phyloP scores from a whole-genome alignment of 2,888 invertebrate species.

The Amphiduros pacificus region DNA sequence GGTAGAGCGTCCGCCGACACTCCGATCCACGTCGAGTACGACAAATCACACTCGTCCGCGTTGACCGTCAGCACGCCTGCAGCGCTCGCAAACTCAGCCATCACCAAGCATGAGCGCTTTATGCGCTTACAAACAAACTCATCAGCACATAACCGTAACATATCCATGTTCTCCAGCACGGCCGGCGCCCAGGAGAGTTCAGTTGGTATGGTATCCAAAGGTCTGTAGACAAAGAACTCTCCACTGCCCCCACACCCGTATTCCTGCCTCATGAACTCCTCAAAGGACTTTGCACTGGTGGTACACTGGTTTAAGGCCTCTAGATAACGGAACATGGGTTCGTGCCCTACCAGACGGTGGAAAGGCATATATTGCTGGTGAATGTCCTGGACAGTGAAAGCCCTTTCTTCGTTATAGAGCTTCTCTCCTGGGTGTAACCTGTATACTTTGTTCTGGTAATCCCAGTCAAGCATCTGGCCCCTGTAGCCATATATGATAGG shows the following conservation, averaged over 20 bases:
- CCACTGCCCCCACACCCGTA: background rate
- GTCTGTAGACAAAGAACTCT: constrained; percentile 9
- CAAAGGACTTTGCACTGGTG: background rate
- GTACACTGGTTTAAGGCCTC: background rate
- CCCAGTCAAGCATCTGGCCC: constrained; percentile 24
- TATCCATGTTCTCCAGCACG: constrained; percentile 16
- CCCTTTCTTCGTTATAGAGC: constrained; percentile 18
- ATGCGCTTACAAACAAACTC: constrained; percentile 7
- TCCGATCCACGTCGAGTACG: constrained; percentile 2
- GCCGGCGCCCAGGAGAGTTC: constrained; percentile 5
- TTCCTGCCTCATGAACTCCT: background rate
- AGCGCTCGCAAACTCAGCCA: constrained; percentile 4
- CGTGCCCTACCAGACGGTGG: constrained; percentile 17
- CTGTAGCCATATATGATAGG: constrained; percentile 30
- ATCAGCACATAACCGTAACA: constrained; percentile 7
- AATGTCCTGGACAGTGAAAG: constrained; percentile 11
- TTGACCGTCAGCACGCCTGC: background rate
- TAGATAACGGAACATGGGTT: constrained; percentile 16
- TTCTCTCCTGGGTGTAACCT: constrained; percentile 20
- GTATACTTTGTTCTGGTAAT: constrained; percentile 24
- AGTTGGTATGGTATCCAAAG: background rate
- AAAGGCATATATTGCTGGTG: constrained; percentile 27
- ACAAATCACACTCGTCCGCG: constrained; percentile 15
- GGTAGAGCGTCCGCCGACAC: background rate
- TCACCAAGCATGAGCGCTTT: constrained; percentile 3